Percentiles rank a stretch among this genome's conserved stretches.
Evolutionary conservation across 2,113 vertebrate species (phyloP).

Genomic region (Anoplopoma fimbria): DNA sequence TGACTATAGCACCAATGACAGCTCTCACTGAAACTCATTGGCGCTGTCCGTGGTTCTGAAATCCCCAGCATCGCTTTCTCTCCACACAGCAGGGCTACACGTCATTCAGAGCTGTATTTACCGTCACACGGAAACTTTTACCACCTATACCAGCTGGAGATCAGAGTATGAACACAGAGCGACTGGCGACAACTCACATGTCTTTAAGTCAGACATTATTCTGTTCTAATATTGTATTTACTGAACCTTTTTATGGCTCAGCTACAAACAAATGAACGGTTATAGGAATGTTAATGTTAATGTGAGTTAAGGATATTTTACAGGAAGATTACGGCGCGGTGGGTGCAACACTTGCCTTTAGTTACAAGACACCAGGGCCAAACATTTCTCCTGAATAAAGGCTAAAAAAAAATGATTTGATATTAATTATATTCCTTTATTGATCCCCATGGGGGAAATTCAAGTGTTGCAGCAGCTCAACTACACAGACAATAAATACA

Average conservation of each 20-base stretch:
- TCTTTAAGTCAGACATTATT: background rate
- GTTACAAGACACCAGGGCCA: background rate
- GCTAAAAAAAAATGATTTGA: too few relatives aligned
- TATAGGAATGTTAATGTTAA: background rate
- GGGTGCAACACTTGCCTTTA: background rate
- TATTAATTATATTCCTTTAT: too few relatives aligned
- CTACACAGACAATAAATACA: too few relatives aligned
- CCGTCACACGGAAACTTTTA: background rate
- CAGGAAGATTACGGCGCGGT: background rate
- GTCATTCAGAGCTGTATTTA: background rate
- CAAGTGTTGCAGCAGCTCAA: too few relatives aligned
- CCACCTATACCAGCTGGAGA: background rate
- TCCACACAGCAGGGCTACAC: background rate
- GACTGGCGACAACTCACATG: too few relatives aligned
- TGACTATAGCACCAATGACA: constrained; percentile 41
- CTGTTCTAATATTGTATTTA: background rate
- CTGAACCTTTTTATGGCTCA: background rate
- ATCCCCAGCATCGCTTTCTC: background rate
- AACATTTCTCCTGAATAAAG: background rate
- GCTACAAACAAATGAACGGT: background rate
- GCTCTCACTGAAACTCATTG: background rate
- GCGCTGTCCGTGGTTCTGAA: constrained; percentile 51
- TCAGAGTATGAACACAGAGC: background rate
- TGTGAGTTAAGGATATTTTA: background rate
- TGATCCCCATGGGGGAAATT: too few relatives aligned